Base-by-base conservation (phyloP, 2,888 invertebrate species). In the Temnothorax ravouxi region DNA sequence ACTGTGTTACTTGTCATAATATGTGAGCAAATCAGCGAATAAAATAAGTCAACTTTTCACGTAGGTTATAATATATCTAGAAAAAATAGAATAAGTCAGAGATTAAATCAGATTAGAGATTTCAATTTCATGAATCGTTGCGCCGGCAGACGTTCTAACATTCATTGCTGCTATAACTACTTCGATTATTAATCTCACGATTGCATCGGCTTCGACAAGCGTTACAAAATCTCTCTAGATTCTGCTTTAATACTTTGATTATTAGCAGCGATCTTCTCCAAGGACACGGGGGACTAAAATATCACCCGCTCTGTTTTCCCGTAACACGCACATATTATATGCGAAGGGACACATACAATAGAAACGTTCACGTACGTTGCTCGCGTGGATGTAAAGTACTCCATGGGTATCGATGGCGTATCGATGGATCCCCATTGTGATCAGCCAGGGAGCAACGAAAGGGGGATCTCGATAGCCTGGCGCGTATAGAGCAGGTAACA, bases 401-500 rank as follows among this genome's bases (percentile, higher is more conserved):
- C 84, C 88, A 62, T 61, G 71, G 84, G 86, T 88, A 89, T 91
- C 91, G 89, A 89, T 91, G 88, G 81, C 85, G 84, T 87, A 86
- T 91, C 91, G 86, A 91, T 89, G 83, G 86, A 77, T 61, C 21
- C 79, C 86, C 85, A 88, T 89, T 89, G 91, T 87, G 85, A 79
- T 74, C 69, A n/a, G 62, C 81, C 61, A 76, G 50, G 52, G 76
- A 75, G 84, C 84, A 88, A 87, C 83, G 86, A 81, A 71, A 80
- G 66, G 80, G 81, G 76, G 80, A 54, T 29, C 44, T 47, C 61
- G 72, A 81, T 74, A 44, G 61, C n/a, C 66, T n/a, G 41, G 67
- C 38, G 52, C 69, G 69, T 52, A 67, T 52, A 67, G 62, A 77
- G 66, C 92, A 93, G 92, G 92, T 93, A 93, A 92, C 91, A 86